Evolutionary conservation across 53 echinoderm and acorn worm species (phyloP), one percentile per base, ranked within the genome.

Genomic region (Luidia sarsii): DNA sequence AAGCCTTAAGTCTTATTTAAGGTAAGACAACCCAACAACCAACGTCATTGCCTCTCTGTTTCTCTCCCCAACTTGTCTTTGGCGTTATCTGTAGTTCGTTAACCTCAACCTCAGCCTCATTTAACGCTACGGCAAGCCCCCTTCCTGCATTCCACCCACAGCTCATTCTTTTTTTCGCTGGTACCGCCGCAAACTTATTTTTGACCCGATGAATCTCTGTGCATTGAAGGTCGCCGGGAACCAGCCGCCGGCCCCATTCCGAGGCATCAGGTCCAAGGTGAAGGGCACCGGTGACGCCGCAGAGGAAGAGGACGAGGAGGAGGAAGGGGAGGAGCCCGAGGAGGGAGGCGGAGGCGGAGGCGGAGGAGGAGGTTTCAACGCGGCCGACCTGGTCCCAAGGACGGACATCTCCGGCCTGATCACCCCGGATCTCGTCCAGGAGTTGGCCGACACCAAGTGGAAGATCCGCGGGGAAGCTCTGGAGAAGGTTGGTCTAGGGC

Each of bases 401-500:
- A 83, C 51, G 24, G 92, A 92, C 57, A 90, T 92, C 65, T 89
- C 89, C 0, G 68, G 75, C 19, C 84, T 82, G 86, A 95, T 95
- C 50, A 92, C 90, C 1, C 51, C 90, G 15, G 90, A 27, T 30
- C 62, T 95, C n/a, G 70, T 95, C 10, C 74, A 74, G 22, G 95
- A 92, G 79, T 79, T 92, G 28, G 72, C 59, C 0, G 92, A 92
- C 63, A 19, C 65, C 14, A 92, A 95, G 51, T 92, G 95, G 92
- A 95, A 92, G 88, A 61, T 95, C 57, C 75, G 95, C 52, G 95
- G 95, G 16, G 90, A 95, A 55, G 95, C 92, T 33, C 57, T 95
- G 22, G 92, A 90, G 24, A 95, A 92, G 88, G 95, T 95, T 52
- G 60, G 57, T 7, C 16, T n/a, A n/a, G n/a, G n/a, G n/a, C n/a